Conservation (phyloP, 2,797 vertebrate species). For the Danio choprae region DNA sequence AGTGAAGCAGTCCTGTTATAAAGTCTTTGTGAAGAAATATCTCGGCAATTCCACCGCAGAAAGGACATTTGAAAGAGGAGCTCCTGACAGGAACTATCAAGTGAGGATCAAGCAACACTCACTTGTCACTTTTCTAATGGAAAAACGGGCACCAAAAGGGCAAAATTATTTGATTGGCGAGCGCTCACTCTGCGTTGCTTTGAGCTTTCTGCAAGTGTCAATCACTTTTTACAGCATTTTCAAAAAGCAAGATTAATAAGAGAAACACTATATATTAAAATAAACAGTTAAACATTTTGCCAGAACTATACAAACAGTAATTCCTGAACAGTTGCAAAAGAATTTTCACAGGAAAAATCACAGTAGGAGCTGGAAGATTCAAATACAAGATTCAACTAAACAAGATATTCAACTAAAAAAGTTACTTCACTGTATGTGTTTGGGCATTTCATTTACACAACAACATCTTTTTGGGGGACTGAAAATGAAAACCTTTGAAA, state of each 20-base stretch:
- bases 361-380: no score
- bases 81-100: constrained; percentile 15
- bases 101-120: constrained; percentile 14
- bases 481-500: no score
- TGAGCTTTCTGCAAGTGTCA: constrained; percentile 29
- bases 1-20: not conserved
- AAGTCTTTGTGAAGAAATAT: not conserved
- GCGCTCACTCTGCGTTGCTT: not conserved
- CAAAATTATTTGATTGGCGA: constrained; percentile 1
- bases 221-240: constrained; percentile 11
- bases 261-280: not conserved
- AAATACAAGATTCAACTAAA: no score
- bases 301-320: not conserved
- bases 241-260: not conserved
- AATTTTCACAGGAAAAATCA: no score
- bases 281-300: not conserved
- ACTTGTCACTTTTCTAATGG: constrained; percentile 5
- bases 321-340: no score
- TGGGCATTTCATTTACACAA: no score
- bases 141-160: constrained; percentile 13
- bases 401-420: no score
- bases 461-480: no score
- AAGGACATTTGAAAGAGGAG: not conserved
- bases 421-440: no score
- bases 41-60: not conserved